These are phyloP conservation scores for Tachycineta bicolor DNA, from an alignment of 2,113 vertebrate species.

Conservation along the genomic window DNA sequence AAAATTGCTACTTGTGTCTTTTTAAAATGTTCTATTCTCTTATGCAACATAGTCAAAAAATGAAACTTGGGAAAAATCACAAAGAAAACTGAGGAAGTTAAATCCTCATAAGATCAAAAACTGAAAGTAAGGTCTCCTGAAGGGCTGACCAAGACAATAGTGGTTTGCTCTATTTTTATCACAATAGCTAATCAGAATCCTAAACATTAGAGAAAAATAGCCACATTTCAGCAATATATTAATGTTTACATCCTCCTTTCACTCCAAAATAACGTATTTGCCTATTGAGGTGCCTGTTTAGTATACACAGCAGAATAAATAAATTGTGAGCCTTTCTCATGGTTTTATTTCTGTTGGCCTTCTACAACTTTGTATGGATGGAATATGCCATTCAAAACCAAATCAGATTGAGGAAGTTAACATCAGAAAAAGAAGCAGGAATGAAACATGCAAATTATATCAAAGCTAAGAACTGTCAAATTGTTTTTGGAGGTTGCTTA, in stretches of 20 bases:
- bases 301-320: neutral
- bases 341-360: neutral
- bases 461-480: neutral
- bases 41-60: neutral
- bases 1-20: neutral
- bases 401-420: neutral
- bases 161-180: neutral
- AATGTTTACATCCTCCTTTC: neutral
- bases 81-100: neutral
- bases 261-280: neutral
- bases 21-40: neutral
- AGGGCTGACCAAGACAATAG: neutral
- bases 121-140: neutral
- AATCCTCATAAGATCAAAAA: neutral
- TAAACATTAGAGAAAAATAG: neutral
- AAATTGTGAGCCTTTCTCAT: neutral
- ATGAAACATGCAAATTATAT: neutral
- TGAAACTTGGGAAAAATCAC: neutral
- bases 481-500: neutral
- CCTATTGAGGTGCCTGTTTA: neutral
- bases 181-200: neutral
- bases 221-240: neutral
- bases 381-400: neutral
- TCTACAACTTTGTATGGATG: neutral
- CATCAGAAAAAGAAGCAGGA: neutral